Conservation (phyloP, 2,888 invertebrate genomes). For the Athalia cordata region DNA sequence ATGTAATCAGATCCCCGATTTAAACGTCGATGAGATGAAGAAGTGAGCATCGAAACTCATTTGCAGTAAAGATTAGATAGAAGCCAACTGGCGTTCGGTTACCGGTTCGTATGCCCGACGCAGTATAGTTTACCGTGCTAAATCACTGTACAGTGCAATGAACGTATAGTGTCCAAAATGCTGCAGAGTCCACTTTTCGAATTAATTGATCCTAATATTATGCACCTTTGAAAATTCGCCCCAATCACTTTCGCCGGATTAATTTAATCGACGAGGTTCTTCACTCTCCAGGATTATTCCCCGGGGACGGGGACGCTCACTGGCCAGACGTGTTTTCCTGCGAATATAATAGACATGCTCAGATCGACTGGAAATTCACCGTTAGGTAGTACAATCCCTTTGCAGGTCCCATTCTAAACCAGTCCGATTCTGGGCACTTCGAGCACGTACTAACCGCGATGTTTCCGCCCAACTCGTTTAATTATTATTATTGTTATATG, state of each 20-base stretch:
- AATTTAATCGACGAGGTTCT: not conserved
- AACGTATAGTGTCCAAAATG: too few species aligned
- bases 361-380: not conserved
- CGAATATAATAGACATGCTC: not conserved
- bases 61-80: slow-evolving; percentile 44
- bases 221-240: not conserved
- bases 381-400: too few species aligned
- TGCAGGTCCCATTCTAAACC: too few species aligned
- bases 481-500: too few species aligned
- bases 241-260: slow-evolving; percentile 22
- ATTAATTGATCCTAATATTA: not conserved
- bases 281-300: slow-evolving; percentile 34
- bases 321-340: not conserved
- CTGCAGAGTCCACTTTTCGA: too few species aligned
- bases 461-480: too few species aligned
- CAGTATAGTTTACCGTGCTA: too few species aligned
- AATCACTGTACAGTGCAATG: too few species aligned
- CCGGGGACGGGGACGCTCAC: not conserved
- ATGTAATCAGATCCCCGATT: not conserved
- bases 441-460: too few species aligned
- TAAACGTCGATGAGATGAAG: slow-evolving; percentile 15
- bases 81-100: not conserved
- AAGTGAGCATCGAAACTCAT: slow-evolving; percentile 37
- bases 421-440: too few species aligned
- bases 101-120: too few species aligned